Base-by-base conservation (phyloP, 2,797 vertebrate genomes). In the Picus viridis region DNA sequence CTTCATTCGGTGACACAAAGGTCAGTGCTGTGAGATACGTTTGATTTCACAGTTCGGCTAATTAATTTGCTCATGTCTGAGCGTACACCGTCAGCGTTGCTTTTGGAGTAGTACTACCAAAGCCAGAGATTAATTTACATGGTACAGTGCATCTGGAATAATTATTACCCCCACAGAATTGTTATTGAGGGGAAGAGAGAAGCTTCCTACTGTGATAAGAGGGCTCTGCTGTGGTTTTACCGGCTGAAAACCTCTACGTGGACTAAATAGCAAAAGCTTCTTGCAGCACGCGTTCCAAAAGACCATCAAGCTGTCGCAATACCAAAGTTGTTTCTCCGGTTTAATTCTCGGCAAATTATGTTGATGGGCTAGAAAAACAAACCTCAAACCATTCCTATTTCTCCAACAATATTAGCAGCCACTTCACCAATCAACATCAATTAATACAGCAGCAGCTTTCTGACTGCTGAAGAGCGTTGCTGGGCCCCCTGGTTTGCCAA, bases 41-140 rank as follows among this genome's bases (percentile, higher is more conserved):
- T 95, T 95, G 96, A 97, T 97, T 97, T 96, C 91, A 75, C 94
- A 94, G 95, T 93, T 93, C 93, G 93, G 80, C 85, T 97, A 97
- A 97, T 97, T 97, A 98, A 97, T 97, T 96, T 95, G 96, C 89
- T 96, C 96, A 53, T 97, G 97, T 29, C 94, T 70, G 88, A 95
- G 83, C 89, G 16, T 56, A 75, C 91, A 89, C 94, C 86, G 69
- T 91, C 93, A 92, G 70, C 75, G 19, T 29, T 86, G 88, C 73
- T 94, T 86, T 93, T 90, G 94, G 93, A 89, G 73, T 81, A 86
- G 94, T 91, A 69, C 86, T 94, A 95, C 93, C 74, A 90, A 96
- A 96, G 95, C 89, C 89, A 73, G 90, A 89, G 96, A 93, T 95
- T 96, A 95, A 96, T 97, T 97, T 93, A 72, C 97, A 97, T 34